A percentile compares a stretch with the other conserved stretches of the same genome.
phyloP scores from a whole-genome alignment of 2,888 invertebrate species.

The Mongoloraphidia duomilia region DNA sequence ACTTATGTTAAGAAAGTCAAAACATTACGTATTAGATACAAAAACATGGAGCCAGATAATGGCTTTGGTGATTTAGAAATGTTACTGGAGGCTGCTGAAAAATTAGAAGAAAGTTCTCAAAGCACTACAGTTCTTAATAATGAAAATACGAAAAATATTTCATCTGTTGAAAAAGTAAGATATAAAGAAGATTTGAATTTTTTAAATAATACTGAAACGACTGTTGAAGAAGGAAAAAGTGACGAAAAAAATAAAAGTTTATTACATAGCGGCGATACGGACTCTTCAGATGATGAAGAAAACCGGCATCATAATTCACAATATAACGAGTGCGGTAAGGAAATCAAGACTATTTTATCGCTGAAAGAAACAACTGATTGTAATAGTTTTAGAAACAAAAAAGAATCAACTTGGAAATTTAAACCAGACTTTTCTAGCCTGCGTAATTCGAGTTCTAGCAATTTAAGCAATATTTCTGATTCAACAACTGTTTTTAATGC shows the following conservation, averaged over 20 bases:
- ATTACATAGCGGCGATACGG: constrained; percentile 45
- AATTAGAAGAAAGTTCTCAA: background rate
- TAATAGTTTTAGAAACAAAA: background rate
- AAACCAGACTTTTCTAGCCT: constrained; percentile 1
- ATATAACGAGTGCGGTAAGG: constrained; percentile 55
- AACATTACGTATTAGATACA: no score
- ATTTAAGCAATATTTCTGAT: background rate
- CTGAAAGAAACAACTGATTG: background rate
- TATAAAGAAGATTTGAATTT: no score
- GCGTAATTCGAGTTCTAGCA: background rate
- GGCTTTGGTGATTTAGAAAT: background rate
- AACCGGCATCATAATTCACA: constrained; percentile 55
- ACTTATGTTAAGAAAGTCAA: no score
- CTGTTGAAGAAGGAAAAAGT: background rate
- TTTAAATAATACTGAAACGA: constrained; percentile 1
- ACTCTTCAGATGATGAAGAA: constrained; percentile 75
- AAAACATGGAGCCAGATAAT: background rate
- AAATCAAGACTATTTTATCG: constrained; percentile 40
- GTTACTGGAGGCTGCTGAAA: background rate
- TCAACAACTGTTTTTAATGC: background rate
- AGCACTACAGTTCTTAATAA: no score
- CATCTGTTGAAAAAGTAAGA: no score
- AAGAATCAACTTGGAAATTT: background rate
- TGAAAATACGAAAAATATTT: no score
- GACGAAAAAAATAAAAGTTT: constrained; percentile 18